Percentiles rank a stretch among this genome's conserved stretches.
phyloP scores from a whole-genome alignment of 2,888 invertebrate species.

The Calephelis perditalis region DNA sequence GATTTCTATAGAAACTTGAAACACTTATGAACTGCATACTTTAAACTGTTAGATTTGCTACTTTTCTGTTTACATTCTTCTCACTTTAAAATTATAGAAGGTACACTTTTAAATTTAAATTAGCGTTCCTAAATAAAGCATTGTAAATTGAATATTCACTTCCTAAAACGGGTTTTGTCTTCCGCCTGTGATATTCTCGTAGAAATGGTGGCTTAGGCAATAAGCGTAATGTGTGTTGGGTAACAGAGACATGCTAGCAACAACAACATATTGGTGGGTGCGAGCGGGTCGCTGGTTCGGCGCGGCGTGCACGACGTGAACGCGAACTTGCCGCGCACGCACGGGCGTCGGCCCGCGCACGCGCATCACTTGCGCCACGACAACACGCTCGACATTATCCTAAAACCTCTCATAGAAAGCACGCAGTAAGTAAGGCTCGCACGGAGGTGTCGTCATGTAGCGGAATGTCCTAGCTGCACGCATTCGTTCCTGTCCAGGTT shows the following conservation, averaged over 20 bases:
- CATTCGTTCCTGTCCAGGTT: conserved; percentile 47
- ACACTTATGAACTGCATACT: neutral
- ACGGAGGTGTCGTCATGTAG: conserved; percentile 59
- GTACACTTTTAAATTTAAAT: too few species aligned
- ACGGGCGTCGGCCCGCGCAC: conserved; percentile 49
- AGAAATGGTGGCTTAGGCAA: conserved; percentile 12
- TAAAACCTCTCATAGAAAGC: conserved; percentile 78
- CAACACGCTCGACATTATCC: conserved; percentile 78
- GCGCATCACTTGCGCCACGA: conserved; percentile 56
- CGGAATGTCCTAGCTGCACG: conserved; percentile 69
- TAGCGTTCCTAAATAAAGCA: neutral
- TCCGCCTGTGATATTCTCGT: conserved; percentile 4
- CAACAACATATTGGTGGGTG: conserved; percentile 76
- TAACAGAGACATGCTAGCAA: conserved; percentile 79
- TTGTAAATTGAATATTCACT: neutral
- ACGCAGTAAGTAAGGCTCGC: conserved; percentile 75
- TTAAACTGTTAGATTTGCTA: neutral
- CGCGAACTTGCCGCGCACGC: conserved; percentile 67
- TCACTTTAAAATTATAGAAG: neutral
- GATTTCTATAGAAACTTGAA: neutral
- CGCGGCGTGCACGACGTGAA: conserved; percentile 57
- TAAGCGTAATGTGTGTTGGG: conserved; percentile 52
- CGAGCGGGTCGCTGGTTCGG: conserved; percentile 71
- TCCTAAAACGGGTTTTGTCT: neutral
- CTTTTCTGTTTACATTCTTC: neutral